Evolutionary conservation across 2,888 invertebrate species (phyloP).

Genomic region (Drosophila anomalipes): DNA sequence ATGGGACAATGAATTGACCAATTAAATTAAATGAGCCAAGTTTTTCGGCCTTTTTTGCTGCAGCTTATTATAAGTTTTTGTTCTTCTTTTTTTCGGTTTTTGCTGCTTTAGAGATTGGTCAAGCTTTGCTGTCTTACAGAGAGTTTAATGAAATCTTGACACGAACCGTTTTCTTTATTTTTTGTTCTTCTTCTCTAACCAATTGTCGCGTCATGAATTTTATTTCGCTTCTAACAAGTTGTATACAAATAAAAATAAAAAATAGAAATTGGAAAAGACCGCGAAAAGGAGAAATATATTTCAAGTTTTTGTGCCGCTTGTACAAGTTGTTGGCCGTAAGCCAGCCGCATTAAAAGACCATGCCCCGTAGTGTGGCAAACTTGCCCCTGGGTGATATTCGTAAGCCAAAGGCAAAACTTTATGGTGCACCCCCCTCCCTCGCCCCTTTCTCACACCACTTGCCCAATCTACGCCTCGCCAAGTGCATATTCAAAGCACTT

Average conservation of each 20-base stretch:
- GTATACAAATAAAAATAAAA: slow-evolving; percentile 27
- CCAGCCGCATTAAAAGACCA: slow-evolving; percentile 56
- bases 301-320: slow-evolving; percentile 54
- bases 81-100: background rate
- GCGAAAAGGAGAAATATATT: slow-evolving; percentile 30
- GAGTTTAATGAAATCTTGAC: slow-evolving; percentile 81
- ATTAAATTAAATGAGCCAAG: slow-evolving; percentile 81
- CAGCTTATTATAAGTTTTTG: background rate
- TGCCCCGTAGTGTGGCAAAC: slow-evolving; percentile 35
- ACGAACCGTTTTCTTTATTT: slow-evolving; percentile 48
- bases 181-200: slow-evolving; percentile 12
- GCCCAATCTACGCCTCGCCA: background rate
- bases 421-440: background rate
- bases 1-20: slow-evolving; percentile 72
- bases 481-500: slow-evolving; percentile 64
- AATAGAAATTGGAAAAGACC: slow-evolving; percentile 37
- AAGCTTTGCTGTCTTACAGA: slow-evolving; percentile 59
- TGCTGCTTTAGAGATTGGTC: slow-evolving; percentile 53
- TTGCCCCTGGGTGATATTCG: slow-evolving; percentile 49
- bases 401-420: slow-evolving; percentile 65
- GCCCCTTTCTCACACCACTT: background rate
- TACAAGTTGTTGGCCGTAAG: slow-evolving; percentile 74
- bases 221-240: slow-evolving; percentile 72
- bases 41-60: slow-evolving; percentile 41
- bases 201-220: slow-evolving; percentile 80